phyloP scores from a whole-genome alignment of 2,113 vertebrate species.

The Mugil cephalus region DNA sequence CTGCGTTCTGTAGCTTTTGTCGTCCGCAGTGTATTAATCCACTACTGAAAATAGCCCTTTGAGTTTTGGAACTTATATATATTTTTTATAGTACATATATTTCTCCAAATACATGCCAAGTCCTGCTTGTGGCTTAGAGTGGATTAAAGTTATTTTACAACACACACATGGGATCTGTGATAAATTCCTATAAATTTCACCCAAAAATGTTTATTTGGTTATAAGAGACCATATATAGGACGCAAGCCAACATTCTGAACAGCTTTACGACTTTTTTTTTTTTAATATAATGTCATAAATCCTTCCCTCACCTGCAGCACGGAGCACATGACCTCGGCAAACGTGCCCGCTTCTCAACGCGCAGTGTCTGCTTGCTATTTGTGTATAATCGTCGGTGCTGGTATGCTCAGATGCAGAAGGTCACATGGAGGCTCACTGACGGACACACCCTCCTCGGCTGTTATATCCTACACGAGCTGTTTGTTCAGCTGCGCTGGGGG shows the following conservation, averaged over 20 bases:
- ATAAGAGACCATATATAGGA: background rate
- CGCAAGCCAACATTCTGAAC: background rate
- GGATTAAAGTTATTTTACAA: no score
- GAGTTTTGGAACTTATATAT: no score
- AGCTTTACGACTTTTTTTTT: background rate
- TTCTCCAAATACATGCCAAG: no score
- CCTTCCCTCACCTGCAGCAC: background rate
- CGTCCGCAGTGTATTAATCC: no score
- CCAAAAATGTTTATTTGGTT: background rate
- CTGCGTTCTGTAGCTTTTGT: constrained; percentile 1
- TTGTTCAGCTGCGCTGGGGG: constrained; percentile 72
- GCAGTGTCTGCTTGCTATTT: constrained; percentile 1
- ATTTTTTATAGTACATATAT: no score
- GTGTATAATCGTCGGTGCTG: constrained; percentile 38
- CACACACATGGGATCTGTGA: no score
- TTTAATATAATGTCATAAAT: background rate
- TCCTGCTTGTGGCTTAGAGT: no score
- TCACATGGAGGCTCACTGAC: constrained; percentile 43
- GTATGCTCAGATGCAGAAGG: constrained; percentile 38
- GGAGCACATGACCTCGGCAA: background rate
- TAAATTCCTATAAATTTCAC: no score
- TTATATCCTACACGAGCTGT: constrained; percentile 51
- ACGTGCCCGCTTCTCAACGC: background rate
- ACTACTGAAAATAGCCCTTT: no score
- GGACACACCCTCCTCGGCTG: constrained; percentile 48